Base-by-base conservation (phyloP, 2,113 vertebrate species). In the Pleuronectes platessa region DNA sequence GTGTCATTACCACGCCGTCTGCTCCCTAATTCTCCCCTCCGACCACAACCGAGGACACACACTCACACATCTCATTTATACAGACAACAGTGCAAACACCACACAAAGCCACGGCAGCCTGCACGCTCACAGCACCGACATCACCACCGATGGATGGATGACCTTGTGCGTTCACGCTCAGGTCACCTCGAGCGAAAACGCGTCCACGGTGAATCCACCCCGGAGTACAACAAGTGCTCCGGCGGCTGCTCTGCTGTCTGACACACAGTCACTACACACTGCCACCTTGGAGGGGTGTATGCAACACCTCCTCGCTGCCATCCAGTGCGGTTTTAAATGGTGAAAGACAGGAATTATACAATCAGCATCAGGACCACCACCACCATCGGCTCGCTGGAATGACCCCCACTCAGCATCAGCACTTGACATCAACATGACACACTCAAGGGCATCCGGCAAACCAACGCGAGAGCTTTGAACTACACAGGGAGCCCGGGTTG, bases 191-290 rank as follows among this genome's bases (percentile, higher is more conserved):
- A 61, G 66, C 47, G 18, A 69, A 79, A 79, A 31, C 24, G 15
- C 68, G 23, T 55, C 51, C 56, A 62, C 77, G 64, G 40, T 24
- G 23, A 70, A 66, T 83, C 49, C 76, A 74, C 17, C 74, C 75
- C 37, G 7, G 72, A 83, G 82, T 88, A 92, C 91, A 92, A 93
- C 91, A 93, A 93, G 92, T 92, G 92, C 81, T 65, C 70, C 77
- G 87, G 87, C 87, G 84, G 20, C 68, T 20, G 74, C 47, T 20
- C 37, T 21, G 27, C 27, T 13, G 61, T 40, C 78, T 86, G 66
- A 2, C 82, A 55, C 59, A 74, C 80, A 76, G 65, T 54, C 72
- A 67, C 77, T 51, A 69, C 31, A 42, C 84, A 71, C 70, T 82
- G 67, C 74, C 62, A 71, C 86, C 69, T 82, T 85, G 71, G 79